These are phyloP conservation scores for Sturnus vulgaris DNA, from an alignment of 2,113 vertebrate genomes.

Conservation along the genomic window DNA sequence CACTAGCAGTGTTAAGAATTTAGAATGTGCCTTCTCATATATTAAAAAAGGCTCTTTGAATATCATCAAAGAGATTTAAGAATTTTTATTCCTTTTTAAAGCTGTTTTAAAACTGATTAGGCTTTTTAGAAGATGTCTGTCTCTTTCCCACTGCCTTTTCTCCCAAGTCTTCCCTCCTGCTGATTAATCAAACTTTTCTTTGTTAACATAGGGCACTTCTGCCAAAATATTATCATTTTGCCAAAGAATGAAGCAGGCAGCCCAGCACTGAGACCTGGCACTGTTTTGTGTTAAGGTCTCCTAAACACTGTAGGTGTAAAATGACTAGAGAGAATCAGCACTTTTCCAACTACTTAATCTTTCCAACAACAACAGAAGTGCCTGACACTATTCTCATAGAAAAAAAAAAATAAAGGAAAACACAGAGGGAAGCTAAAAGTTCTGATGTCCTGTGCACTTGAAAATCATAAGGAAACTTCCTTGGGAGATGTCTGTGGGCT, in stretches of 20 bases:
- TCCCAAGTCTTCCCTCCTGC: not conserved
- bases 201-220: constrained; percentile 31
- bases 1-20: constrained; percentile 73
- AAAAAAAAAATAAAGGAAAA: not conserved
- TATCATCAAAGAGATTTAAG: constrained; percentile 77
- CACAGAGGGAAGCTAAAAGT: not conserved
- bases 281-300: not conserved
- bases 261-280: constrained; percentile 49
- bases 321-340: constrained; percentile 46
- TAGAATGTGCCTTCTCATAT: constrained; percentile 67
- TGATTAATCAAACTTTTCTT: constrained; percentile 44
- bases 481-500: not conserved
- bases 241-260: constrained; percentile 23
- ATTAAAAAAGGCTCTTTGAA: constrained; percentile 76
- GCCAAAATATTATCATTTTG: constrained; percentile 38
- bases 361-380: not conserved
- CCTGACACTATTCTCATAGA: not conserved
- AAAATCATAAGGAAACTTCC: not conserved
- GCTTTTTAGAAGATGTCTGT: constrained; percentile 23
- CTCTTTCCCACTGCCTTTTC: not conserved
- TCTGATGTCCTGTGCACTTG: not conserved
- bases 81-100: constrained; percentile 77
- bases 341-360: constrained; percentile 31
- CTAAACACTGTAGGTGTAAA: not conserved
- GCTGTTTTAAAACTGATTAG: constrained; percentile 66